Evolutionary conservation across 2,113 vertebrate species (phyloP), one percentile per base, ranked within the genome.

Genomic region (Rhinichthys klamathensis): DNA sequence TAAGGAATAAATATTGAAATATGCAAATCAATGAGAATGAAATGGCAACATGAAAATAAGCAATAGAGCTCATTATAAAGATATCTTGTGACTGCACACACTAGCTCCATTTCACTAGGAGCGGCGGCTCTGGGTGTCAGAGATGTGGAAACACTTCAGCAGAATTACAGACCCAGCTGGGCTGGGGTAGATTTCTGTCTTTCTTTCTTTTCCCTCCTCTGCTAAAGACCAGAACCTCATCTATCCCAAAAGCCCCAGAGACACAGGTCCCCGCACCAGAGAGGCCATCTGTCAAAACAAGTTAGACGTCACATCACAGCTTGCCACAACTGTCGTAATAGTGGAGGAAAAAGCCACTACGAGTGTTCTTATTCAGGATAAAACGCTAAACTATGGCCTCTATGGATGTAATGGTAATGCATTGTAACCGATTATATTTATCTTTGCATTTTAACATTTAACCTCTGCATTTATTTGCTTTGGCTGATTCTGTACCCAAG

Each of bases 281-380:
- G 46, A 67, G 35, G 83, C 61, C 60, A 85, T 76, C 74, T 85
- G 83, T 85, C 74, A 85, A 78, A 85, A 85, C 74, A 78, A 51
- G 27, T 77, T 78, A 78, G 61, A 41, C 60, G 10, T 85, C 74
- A 84, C 72, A 18, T 75, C 70, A 76, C 56, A 51, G 73, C 41
- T 75, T 69, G 74, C 83, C 49, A 67, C 83, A 54, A 67, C 46
- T 77, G 74, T 41, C 13, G 13, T 78, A 38, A 54, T 84, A 4
- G n/a, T 32, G 35, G 35, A 56, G 25, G 6, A 44, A 32, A 75
- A 51, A 30, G 18, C 35, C 16, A 80, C 41, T 79, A 32, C 6
- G 3, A 61, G 51, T 38, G 56, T 44, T 23, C 38, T 80, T 65
- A 65, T 65, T 80, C 58, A 65, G 25, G 16, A 8, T 44, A 49